phyloP scores from a whole-genome alignment of 2,888 invertebrate genomes.

The Epinotia ramella region DNA sequence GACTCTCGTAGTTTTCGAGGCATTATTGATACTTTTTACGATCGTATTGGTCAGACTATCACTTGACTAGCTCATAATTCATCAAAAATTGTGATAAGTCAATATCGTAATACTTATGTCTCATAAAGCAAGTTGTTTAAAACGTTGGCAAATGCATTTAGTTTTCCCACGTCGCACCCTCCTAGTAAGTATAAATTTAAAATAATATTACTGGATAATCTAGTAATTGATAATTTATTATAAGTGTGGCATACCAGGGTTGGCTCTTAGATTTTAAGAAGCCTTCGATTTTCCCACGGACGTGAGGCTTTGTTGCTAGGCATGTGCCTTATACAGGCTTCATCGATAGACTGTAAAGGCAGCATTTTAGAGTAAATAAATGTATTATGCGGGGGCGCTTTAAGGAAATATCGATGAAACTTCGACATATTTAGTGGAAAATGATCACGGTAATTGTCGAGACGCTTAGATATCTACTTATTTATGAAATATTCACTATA shows the following conservation, averaged over 20 bases:
- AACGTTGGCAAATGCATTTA: background rate
- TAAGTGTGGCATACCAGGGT: conserved; percentile 56
- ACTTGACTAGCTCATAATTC: background rate
- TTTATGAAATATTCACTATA: too few species aligned
- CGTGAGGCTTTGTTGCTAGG: conserved; percentile 67
- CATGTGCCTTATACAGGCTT: conserved; percentile 56
- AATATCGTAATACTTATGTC: background rate
- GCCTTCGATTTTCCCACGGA: conserved; percentile 77
- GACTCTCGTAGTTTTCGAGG: too few species aligned
- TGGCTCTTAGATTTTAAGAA: conserved; percentile 74
- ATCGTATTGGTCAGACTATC: background rate
- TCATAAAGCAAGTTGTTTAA: background rate
- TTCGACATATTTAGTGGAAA: background rate
- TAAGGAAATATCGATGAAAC: conserved; percentile 2
- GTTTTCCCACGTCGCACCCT: conserved; percentile 30
- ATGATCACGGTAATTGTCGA: background rate
- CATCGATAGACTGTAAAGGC: conserved; percentile 60
- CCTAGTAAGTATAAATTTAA: conserved; percentile 45
- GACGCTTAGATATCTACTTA: too few species aligned
- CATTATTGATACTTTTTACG: background rate
- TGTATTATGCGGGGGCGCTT: conserved; percentile 30
- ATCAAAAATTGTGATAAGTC: background rate
- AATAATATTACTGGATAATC: conserved; percentile 59
- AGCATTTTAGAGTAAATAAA: conserved; percentile 37
- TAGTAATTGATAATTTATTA: conserved; percentile 63